phyloP scores from a whole-genome alignment of 2,113 vertebrate species.

The Thalassoma bifasciatum region DNA sequence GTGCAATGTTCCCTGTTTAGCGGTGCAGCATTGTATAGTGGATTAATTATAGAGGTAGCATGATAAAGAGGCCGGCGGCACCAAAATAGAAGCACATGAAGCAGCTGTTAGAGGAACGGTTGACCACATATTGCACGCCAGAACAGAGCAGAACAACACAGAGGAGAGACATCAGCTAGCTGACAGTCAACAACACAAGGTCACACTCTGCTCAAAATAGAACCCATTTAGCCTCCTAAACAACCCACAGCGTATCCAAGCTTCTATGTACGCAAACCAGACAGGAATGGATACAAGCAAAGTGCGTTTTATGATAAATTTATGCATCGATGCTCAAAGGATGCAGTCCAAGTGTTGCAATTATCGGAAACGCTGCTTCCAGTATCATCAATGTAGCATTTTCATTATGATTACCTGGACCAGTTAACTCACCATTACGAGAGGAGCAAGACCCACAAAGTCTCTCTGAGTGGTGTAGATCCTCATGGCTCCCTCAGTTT shows the following conservation, averaged over 20 bases:
- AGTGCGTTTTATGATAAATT: slow-evolving; percentile 67
- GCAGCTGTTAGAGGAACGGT: slow-evolving; percentile 56
- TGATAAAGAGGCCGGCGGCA: slow-evolving; percentile 48
- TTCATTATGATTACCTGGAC: slow-evolving; percentile 32
- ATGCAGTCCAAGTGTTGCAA: slow-evolving; percentile 31
- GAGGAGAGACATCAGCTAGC: slow-evolving; percentile 59
- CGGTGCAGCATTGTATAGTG: slow-evolving; percentile 48
- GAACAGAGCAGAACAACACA: slow-evolving; percentile 60
- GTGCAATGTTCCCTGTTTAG: slow-evolving; percentile 53
- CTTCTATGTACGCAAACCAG: slow-evolving; percentile 58
- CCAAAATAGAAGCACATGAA: slow-evolving; percentile 63
- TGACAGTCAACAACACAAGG: slow-evolving; percentile 73
- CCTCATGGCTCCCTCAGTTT: slow-evolving; percentile 87
- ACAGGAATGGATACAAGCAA: slow-evolving; percentile 67
- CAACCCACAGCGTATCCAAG: slow-evolving; percentile 54
- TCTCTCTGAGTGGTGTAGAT: slow-evolving; percentile 92
- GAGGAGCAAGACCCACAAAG: slow-evolving; percentile 87
- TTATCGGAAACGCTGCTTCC: slow-evolving; percentile 41
- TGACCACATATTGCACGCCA: slow-evolving; percentile 64
- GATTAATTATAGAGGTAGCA: slow-evolving; percentile 63
- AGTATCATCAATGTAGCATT: slow-evolving; percentile 7
- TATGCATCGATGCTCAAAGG: slow-evolving; percentile 55
- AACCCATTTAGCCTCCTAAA: slow-evolving; percentile 64
- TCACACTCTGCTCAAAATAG: slow-evolving; percentile 73
- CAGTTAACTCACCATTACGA: slow-evolving; percentile 89